phyloP scores from a whole-genome alignment of 2,888 invertebrate species.

The Lasioglossum malachurum region DNA sequence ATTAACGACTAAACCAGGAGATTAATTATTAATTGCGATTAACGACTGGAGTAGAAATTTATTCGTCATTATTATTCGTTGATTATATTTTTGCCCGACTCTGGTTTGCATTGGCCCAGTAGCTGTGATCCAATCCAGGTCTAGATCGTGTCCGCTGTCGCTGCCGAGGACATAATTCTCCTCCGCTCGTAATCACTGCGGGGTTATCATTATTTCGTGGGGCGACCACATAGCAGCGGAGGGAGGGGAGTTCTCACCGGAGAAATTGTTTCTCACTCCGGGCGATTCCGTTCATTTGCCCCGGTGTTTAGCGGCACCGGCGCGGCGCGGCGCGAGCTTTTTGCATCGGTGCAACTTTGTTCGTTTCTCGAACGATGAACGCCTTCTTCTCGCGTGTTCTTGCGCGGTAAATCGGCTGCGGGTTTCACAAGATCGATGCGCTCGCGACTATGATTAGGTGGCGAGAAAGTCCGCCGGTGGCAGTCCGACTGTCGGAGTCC shows the following conservation, averaged over 20 bases:
- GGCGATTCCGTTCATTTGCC: conserved; percentile 65
- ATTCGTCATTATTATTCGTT: too few relatives aligned
- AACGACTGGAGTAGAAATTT: too few relatives aligned
- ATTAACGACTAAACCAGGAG: too few relatives aligned
- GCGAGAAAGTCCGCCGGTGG: conserved; percentile 21
- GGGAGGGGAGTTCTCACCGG: conserved; percentile 17
- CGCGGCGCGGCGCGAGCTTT: conserved; percentile 39
- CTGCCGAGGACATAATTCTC: conserved; percentile 16
- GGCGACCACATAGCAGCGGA: background rate
- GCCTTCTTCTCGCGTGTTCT: conserved; percentile 1
- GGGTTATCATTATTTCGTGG: conserved; percentile 63
- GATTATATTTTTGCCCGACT: too few relatives aligned
- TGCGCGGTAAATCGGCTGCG: conserved; percentile 14
- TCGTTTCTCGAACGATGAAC: conserved; percentile 27
- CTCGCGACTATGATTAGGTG: conserved; percentile 36
- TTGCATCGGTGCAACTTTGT: conserved; percentile 37
- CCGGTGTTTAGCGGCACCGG: conserved; percentile 52
- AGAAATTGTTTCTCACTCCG: conserved; percentile 57
- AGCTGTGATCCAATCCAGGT: too few relatives aligned
- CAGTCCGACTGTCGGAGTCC: background rate
- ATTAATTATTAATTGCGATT: too few relatives aligned
- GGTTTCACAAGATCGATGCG: conserved; percentile 38
- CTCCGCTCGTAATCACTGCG: conserved; percentile 53
- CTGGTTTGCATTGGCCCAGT: too few relatives aligned
- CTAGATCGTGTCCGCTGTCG: conserved; percentile 14